A percentile compares a stretch with the other conserved stretches of the same genome.
Conservation (phyloP, 2,888 invertebrate species). For the Tillus elongatus region DNA sequence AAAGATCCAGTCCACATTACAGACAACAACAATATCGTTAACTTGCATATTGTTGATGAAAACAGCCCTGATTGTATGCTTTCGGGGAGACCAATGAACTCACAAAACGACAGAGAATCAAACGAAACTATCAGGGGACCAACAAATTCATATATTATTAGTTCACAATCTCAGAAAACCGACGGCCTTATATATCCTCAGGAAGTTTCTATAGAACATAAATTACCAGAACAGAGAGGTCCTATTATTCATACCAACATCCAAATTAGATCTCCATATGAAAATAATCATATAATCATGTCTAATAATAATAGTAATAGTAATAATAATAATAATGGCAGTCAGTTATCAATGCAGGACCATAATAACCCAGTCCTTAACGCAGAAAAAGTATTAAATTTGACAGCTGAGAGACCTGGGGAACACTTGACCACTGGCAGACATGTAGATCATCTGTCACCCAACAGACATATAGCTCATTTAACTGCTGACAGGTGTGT, state of each 20-base stretch:
- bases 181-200: too few relatives aligned
- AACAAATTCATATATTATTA: too few relatives aligned
- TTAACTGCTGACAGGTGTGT: too few relatives aligned
- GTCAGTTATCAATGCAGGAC: too few relatives aligned
- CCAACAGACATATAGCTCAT: too few relatives aligned
- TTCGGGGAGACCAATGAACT: constrained; percentile 8
- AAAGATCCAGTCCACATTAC: constrained; percentile 19
- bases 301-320: background rate
- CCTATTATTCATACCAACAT: constrained; percentile 1
- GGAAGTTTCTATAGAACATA: too few relatives aligned
- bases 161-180: too few relatives aligned
- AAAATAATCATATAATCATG: too few relatives aligned
- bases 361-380: background rate
- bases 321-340: background rate
- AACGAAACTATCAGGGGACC: background rate
- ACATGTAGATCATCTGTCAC: too few relatives aligned
- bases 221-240: background rate
- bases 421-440: too few relatives aligned
- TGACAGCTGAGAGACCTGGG: too few relatives aligned
- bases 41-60: constrained; percentile 30
- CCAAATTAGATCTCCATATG: background rate
- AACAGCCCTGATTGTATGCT: constrained; percentile 28
- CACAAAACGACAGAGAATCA: background rate
- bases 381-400: too few relatives aligned
- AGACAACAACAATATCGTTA: constrained; percentile 22